Percentiles rank a stretch among this genome's conserved stretches.
Conservation (phyloP, 2,113 vertebrate species). For the Gymnarchus niloticus region DNA sequence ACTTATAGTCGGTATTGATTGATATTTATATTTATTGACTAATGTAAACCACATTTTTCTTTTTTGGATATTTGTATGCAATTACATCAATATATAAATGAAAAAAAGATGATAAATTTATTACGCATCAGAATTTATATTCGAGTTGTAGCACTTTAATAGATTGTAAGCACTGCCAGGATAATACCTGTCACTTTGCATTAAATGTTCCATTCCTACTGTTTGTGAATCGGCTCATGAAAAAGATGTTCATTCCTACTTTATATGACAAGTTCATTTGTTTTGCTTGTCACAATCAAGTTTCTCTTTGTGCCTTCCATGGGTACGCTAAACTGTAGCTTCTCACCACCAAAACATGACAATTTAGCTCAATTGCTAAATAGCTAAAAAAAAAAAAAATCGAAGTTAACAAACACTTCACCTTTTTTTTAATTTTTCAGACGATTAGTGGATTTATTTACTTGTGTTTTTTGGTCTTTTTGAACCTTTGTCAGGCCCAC, state of each 20-base stretch:
- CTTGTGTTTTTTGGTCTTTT: background rate
- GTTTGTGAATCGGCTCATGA: background rate
- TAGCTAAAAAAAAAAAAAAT: background rate
- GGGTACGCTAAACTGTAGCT: constrained; percentile 57
- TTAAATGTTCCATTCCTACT: background rate
- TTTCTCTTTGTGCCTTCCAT: constrained; percentile 50
- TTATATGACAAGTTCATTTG: constrained; percentile 34
- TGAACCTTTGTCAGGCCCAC: background rate
- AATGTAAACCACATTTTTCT: background rate
- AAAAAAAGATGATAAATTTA: background rate
- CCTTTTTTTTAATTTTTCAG: background rate
- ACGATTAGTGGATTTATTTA: background rate
- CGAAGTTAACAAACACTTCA: background rate
- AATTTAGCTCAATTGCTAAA: too few species aligned
- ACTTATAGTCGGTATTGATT: background rate
- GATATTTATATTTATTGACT: background rate
- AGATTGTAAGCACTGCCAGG: background rate
- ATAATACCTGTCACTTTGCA: constrained; percentile 6
- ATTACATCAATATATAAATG: background rate
- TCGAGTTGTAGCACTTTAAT: background rate
- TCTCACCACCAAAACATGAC: constrained; percentile 51
- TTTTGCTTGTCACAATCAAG: constrained; percentile 56
- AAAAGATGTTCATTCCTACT: background rate
- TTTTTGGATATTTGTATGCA: background rate
- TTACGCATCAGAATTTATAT: background rate